Base-by-base conservation (phyloP, 2,888 invertebrate species). In the Vesta saturnalis region DNA sequence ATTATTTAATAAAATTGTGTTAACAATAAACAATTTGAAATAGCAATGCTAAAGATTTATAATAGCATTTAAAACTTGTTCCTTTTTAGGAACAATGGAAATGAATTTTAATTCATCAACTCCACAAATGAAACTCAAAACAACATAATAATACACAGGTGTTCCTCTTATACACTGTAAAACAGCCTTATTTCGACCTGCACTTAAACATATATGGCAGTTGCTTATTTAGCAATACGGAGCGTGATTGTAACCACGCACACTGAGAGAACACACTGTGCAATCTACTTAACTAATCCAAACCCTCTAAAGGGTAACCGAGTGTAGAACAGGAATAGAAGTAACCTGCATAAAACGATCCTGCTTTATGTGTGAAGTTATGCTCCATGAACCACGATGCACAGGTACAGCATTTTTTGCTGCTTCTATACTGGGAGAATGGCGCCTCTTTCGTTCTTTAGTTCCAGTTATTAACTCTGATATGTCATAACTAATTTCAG, bases 371-470 rank as follows among this genome's bases (percentile, higher is more conserved):
- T 80, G 79, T n/a, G 81, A 85, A 82, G 85, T 87, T 84, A 81
- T 86, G 83, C 83, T 87, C 85, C 87, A 83, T 83, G 86, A 78
- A 84, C 85, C 76, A 56, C 74, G 72, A 72, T 77, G 75, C 23
- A 76, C 75, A 18, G 72, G 71, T 52, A 74, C 70, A 47, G 72
- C 67, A 62, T 55, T 69, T 47, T 56, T 67, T 16, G 67, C 67
- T 47, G 60, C 62, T 65, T 55, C 68, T 49, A 62, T 58, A 52
- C 46, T 67, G 47, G 84, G 84, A 57, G 85, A 86, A 83, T 89
- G 89, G 6, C 89, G 86, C 64, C 89, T 86, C 83, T 89, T 89
- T 77, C 89, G 88, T 82, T 87, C 87, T 68, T 84, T 84, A 54
- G 80, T 82, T 72, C 74, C 76, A 15, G 54, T 22, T 14, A 76